A percentile compares a stretch with the other conserved stretches of the same genome.
Conservation (phyloP, 53 echinoderm and acorn worm genomes). For the Patiria pectinifera region DNA sequence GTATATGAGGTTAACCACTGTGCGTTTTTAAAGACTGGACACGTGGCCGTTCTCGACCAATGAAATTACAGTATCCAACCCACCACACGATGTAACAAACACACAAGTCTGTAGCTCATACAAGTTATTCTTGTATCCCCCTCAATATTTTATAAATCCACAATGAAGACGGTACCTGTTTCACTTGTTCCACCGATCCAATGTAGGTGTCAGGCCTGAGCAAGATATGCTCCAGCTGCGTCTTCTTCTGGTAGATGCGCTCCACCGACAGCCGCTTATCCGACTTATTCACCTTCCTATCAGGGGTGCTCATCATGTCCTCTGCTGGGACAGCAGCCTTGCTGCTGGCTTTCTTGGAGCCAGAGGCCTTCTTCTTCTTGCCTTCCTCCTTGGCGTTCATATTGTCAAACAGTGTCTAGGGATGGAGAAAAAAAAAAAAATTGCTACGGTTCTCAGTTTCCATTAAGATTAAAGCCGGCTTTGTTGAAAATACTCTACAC, state of each 20-base stretch:
- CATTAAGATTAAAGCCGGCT: not conserved
- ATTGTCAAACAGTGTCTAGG: conserved; percentile 74
- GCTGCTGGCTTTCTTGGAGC: conserved; percentile 57
- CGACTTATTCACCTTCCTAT: conserved; percentile 65
- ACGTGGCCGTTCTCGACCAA: too few relatives aligned
- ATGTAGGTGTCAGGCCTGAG: conserved; percentile 97
- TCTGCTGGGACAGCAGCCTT: conserved; percentile 5
- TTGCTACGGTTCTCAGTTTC: not conserved
- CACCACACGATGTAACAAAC: too few relatives aligned
- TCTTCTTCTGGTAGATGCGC: conserved; percentile 98
- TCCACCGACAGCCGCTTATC: conserved; percentile 90
- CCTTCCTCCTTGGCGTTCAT: conserved; percentile 37
- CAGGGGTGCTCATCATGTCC: conserved; percentile 29
- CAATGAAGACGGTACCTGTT: conserved; percentile 66
- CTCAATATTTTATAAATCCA: too few relatives aligned
- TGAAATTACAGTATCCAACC: too few relatives aligned
- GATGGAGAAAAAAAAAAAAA: not conserved
- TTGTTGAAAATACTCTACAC: too few relatives aligned
- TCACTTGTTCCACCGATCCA: conserved; percentile 88
- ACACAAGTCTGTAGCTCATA: too few relatives aligned
- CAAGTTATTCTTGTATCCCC: too few relatives aligned
- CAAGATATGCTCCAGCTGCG: conserved; percentile 94
- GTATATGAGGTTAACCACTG: too few relatives aligned
- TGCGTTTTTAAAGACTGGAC: too few relatives aligned
- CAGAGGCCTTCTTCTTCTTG: conserved; percentile 41